A percentile compares a stretch with the other conserved stretches of the same genome.
These are phyloP conservation scores for Dynastes grantii DNA, from an alignment of 2,888 invertebrate genomes.

Conservation along the genomic window DNA sequence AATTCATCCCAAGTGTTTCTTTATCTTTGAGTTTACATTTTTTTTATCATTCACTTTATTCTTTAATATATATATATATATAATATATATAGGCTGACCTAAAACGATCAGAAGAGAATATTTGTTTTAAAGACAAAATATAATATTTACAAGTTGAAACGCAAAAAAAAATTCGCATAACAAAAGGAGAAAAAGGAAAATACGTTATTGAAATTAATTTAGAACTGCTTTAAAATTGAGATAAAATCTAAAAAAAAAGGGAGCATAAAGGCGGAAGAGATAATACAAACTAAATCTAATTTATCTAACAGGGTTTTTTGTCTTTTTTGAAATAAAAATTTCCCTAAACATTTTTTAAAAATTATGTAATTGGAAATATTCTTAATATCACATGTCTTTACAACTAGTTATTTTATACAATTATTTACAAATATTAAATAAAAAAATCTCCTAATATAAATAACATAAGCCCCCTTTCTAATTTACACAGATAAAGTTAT, in stretches of 20 bases:
- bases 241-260: conserved; percentile 44
- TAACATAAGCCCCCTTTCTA: conserved; percentile 49
- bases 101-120: conserved; percentile 59
- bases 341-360: conserved; percentile 54
- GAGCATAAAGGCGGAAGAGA: conserved; percentile 41
- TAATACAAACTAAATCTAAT: conserved; percentile 32
- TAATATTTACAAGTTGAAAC: conserved; percentile 57
- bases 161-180: conserved; percentile 51
- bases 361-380: conserved; percentile 58
- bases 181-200: conserved; percentile 40
- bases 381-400: conserved; percentile 58
- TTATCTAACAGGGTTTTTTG: conserved; percentile 11
- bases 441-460: conserved; percentile 36
- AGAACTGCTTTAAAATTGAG: conserved; percentile 46
- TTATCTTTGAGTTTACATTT: conserved; percentile 33
- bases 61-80: conserved; percentile 20
- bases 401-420: conserved; percentile 57
- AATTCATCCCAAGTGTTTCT: conserved; percentile 1
- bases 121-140: conserved; percentile 57
- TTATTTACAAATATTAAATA: conserved; percentile 56
- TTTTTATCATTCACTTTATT: conserved; percentile 20
- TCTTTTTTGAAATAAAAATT: conserved; percentile 40
- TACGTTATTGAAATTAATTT: conserved; percentile 32
- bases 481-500: conserved; percentile 47
- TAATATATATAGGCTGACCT: conserved; percentile 52